Percentiles rank a stretch among this genome's conserved stretches.
Evolutionary conservation across 2,888 invertebrate species (phyloP).

Genomic region (Antheraea assamensis): DNA sequence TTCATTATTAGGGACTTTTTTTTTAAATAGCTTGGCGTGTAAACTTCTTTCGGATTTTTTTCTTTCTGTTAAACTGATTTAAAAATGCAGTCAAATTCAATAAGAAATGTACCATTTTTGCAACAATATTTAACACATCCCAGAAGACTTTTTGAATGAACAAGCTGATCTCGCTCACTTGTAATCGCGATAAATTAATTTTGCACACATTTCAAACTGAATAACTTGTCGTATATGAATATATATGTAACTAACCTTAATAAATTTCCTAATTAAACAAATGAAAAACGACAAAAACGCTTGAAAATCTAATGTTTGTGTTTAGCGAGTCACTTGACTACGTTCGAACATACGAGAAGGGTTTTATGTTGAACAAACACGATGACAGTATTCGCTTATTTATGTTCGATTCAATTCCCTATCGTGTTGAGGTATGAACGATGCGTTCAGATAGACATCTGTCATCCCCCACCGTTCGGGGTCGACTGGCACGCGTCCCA

Average conservation of each 20-base stretch:
- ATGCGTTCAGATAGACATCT: slow-evolving; percentile 65
- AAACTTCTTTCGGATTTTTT: not conserved
- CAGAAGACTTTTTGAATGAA: not conserved
- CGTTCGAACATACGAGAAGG: slow-evolving; percentile 11
- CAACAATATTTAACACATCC: not conserved
- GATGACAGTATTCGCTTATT: slow-evolving; percentile 52
- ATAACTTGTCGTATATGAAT: not conserved
- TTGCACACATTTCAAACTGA: not conserved
- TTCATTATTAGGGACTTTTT: too few relatives aligned
- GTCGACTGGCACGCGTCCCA: slow-evolving; percentile 63
- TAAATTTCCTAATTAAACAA: not conserved
- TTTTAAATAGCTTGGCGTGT: too few relatives aligned
- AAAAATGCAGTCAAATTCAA: not conserved
- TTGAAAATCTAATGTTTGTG: slow-evolving; percentile 6
- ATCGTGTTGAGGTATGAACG: slow-evolving; percentile 73
- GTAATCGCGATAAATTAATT: not conserved
- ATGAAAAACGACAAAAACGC: not conserved
- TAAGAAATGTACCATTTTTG: not conserved
- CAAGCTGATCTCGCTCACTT: not conserved
- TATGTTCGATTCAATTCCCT: slow-evolving; percentile 71
- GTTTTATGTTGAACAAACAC: slow-evolving; percentile 31
- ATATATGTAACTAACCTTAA: not conserved
- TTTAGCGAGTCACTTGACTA: slow-evolving; percentile 3
- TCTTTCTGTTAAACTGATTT: not conserved
- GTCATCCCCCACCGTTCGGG: slow-evolving; percentile 72